A percentile compares a stretch with the other conserved stretches of the same genome.
Conservation (phyloP, 2,113 vertebrate genomes). For the Sciurus niger region DNA sequence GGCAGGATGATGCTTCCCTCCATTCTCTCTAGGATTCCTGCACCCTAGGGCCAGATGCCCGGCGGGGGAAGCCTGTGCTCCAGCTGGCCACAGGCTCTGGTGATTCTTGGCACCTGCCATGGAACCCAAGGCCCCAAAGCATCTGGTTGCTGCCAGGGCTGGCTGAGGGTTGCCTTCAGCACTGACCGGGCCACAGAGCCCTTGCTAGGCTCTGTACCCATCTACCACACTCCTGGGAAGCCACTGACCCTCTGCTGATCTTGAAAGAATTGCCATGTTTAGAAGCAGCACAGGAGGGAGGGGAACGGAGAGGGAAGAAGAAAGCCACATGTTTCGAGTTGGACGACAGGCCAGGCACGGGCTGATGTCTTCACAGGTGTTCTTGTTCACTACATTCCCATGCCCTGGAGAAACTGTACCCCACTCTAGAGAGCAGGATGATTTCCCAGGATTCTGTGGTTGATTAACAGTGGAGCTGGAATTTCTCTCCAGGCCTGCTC, state of each 20-base stretch:
- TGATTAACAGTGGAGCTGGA: neutral
- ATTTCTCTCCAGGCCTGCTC: neutral
- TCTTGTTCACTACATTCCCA: neutral
- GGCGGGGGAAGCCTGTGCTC: neutral
- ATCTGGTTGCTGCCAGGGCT: neutral
- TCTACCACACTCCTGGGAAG: neutral
- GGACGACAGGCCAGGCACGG: rapidly evolving
- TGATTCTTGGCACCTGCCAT: neutral
- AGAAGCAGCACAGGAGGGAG: neutral
- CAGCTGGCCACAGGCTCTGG: neutral
- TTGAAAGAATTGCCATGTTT: neutral
- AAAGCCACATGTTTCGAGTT: neutral
- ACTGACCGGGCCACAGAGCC: neutral
- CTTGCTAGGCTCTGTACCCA: neutral
- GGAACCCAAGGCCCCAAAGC: neutral
- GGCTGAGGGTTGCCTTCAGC: neutral
- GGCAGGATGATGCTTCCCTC: neutral
- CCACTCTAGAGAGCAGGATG: neutral
- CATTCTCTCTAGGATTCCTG: neutral
- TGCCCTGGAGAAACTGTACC: neutral
- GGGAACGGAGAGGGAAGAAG: neutral
- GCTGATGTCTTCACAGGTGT: neutral
- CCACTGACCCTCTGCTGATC: neutral
- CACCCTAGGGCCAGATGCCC: neutral
- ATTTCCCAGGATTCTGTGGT: neutral